Evolutionary conservation across 2,113 vertebrate species (phyloP).

Genomic region (pig (Sus scrofa)): T2T-Sscrofa CM000816.6:58160501-58161000

Average conservation of each 20-base stretch:
- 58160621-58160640: neutral
- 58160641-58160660: neutral
- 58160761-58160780: neutral
- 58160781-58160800: neutral
- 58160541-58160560: neutral
- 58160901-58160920: neutral
- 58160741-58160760: neutral
- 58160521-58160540: neutral
- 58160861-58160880: neutral
- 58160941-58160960: neutral
- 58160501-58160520: neutral
- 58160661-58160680: too few relatives aligned
- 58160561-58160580: neutral
- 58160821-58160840: neutral
- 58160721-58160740: neutral
- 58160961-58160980: neutral
- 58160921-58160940: neutral
- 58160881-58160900: neutral
- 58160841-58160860: neutral
- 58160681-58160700: conserved; percentile 4
- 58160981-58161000: neutral
- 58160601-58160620: neutral
- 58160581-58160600: neutral
- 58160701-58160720: neutral
- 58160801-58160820: neutral